Evolutionary conservation across 2,113 vertebrate species (phyloP), one percentile per base, ranked within the genome.

Genomic region (Tamias sibiricus): DNA sequence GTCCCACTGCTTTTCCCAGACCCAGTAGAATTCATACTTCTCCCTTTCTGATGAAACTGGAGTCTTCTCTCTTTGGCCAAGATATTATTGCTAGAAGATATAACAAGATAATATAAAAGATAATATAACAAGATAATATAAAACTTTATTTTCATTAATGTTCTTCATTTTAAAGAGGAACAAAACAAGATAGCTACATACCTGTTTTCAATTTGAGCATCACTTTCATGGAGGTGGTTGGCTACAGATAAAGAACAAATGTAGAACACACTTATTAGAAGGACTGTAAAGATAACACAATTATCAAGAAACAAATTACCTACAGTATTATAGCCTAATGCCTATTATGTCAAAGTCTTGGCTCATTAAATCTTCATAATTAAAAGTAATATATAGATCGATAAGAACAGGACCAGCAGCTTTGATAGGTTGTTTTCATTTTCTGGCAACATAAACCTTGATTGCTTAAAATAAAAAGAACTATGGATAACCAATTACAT

Each of bases 21-120:
- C 59, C 99, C 99, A 0, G 99, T 99, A 9, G 99, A 99, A 98
- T 99, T 99, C 99, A 99, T 99, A 98, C 99, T 99, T 98, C 99
- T 98, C 68, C 99, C 99, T 80, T 98, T 99, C 97, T 99, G 99
- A 96, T 99, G 99, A 98, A 99, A 99, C 97, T 99, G 99, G 95
- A 98, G 98, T 97, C 99, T 99, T 98, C 98, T 99, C 95, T 99
- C 99, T 98, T 99, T 98, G 12, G 99, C 99, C 96, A 98, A 98
- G 72, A 99, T 98, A 97, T 98, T 98, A 98, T 98, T 99, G 97
- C 99, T 99, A 96, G 87, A 97, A 98, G n/a, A 97, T 35, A 98
- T n/a, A 98, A 97, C 92, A 1, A 49, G 35, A 98, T 81, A 94
- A 90, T 49, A 62, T 83, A 66, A 97, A 95, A 82, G n/a, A n/a